Percentiles rank a stretch among this genome's conserved stretches.
These are phyloP conservation scores for Ceratothoa steindachneri DNA, from an alignment of 2,888 invertebrate genomes.

Conservation along the genomic window DNA sequence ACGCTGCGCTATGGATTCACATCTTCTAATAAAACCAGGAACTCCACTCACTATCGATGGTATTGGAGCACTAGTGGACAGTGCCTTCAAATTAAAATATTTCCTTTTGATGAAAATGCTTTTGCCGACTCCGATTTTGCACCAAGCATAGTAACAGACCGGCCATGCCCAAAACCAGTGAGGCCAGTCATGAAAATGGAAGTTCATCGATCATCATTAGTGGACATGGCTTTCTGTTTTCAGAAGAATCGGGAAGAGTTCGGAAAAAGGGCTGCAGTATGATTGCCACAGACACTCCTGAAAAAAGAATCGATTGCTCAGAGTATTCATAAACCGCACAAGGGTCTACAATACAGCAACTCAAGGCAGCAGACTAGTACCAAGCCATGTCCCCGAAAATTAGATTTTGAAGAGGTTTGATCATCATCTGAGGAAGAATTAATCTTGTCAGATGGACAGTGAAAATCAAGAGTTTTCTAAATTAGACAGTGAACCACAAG, in stretches of 20 bases:
- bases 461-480: too few species aligned
- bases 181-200: conserved; percentile 1
- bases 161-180: neutral
- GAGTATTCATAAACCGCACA: neutral
- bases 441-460: too few species aligned
- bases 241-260: too few species aligned
- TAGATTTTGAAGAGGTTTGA: too few species aligned
- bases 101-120: conserved; percentile 17
- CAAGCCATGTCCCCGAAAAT: too few species aligned
- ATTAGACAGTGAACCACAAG: too few species aligned
- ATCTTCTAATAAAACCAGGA: conserved; percentile 11
- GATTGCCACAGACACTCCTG: conserved; percentile 23
- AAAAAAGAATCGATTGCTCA: conserved; percentile 13
- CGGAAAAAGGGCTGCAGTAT: conserved; percentile 16
- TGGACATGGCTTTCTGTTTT: conserved; percentile 1
- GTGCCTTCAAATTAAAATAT: conserved; percentile 19
- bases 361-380: too few species aligned
- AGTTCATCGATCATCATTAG: too few species aligned
- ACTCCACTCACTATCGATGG: conserved; percentile 15
- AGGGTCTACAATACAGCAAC: too few species aligned
- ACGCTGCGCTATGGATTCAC: conserved; percentile 19
- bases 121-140: conserved; percentile 22
- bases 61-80: conserved; percentile 7
- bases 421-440: too few species aligned
- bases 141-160: conserved; percentile 11